Percentiles rank a stretch among this genome's conserved stretches.
These are phyloP conservation scores for Colostygia pectinataria DNA, from an alignment of 2,888 invertebrate species.

Conservation along the genomic window DNA sequence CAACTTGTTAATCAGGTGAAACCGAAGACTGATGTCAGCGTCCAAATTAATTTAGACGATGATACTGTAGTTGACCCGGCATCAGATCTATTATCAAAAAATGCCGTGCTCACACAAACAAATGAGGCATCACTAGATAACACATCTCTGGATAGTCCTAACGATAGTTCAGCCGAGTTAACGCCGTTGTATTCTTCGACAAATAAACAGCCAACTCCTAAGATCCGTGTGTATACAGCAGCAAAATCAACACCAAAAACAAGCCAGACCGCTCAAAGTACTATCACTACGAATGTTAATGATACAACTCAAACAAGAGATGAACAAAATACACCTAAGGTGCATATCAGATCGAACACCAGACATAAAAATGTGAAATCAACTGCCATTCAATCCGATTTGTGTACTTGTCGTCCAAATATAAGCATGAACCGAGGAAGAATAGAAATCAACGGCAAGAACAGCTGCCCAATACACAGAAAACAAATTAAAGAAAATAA, in stretches of 20 bases:
- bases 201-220: constrained; percentile 12
- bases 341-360: neutral
- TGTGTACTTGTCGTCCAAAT: constrained; percentile 26
- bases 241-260: neutral
- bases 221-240: constrained; percentile 20
- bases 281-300: neutral
- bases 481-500: constrained; percentile 32
- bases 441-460: constrained; percentile 39
- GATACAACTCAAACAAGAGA: neutral
- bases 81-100: neutral
- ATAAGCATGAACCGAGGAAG: constrained; percentile 18
- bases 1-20: constrained; percentile 1
- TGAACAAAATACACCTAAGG: neutral
- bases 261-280: neutral
- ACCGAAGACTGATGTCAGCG: neutral
- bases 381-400: neutral
- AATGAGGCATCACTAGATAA: neutral
- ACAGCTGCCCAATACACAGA: constrained; percentile 24
- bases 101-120: constrained; percentile 5
- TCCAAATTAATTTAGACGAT: constrained; percentile 12
- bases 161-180: constrained; percentile 8
- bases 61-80: neutral
- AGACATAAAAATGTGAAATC: neutral
- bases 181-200: constrained; percentile 1
- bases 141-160: constrained; percentile 3